phyloP scores from a whole-genome alignment of 2,113 vertebrate species.

The Ailurus styani region DNA sequence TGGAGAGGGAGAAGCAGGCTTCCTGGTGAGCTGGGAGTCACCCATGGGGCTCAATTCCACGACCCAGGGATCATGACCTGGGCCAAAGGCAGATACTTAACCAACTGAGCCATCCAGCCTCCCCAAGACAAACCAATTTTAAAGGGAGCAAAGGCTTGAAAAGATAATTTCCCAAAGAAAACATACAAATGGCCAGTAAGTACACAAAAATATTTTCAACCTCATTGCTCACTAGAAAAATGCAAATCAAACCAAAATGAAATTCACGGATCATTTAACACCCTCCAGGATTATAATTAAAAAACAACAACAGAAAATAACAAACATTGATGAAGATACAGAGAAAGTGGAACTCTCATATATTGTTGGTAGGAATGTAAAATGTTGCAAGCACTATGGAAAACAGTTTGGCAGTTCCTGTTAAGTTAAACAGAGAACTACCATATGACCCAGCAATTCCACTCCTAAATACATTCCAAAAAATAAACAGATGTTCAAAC shows the following conservation, averaged over 20 bases:
- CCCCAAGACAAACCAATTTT: not conserved
- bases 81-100: not conserved
- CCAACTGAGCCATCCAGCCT: not conserved
- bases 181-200: not conserved
- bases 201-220: not conserved
- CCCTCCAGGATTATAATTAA: not conserved
- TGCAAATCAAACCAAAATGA: not conserved
- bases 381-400: not conserved
- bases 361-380: not conserved
- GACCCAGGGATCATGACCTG: not conserved
- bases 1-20: not conserved
- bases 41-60: not conserved
- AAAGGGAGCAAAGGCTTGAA: not conserved
- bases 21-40: too few relatives aligned
- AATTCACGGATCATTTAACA: not conserved
- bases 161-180: not conserved
- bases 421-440: conserved; percentile 13
- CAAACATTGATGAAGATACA: not conserved
- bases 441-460: not conserved
- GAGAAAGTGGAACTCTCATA: not conserved
- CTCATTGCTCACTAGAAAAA: not conserved
- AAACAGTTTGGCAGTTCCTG: not conserved
- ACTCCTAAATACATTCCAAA: not conserved
- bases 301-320: not conserved
- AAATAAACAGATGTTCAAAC: not conserved